Evolutionary conservation across 2,113 vertebrate species (phyloP).

Genomic region (Melospiza melodia): DNA sequence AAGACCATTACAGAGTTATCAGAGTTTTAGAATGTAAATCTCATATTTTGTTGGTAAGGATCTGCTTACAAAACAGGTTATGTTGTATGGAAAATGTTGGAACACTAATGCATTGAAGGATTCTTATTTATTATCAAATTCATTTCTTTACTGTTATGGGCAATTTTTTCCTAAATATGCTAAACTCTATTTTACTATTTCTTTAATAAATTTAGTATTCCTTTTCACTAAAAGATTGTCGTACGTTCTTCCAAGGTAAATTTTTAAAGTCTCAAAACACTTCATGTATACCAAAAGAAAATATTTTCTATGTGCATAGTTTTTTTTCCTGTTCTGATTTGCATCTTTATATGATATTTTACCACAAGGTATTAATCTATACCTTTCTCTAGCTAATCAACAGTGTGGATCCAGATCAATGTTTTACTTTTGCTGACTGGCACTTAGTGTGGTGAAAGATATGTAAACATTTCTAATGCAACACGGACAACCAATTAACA

Average conservation of each 20-base stretch:
- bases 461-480: background rate
- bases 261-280: background rate
- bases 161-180: background rate
- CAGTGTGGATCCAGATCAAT: background rate
- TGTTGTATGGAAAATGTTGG: background rate
- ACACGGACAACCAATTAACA: background rate
- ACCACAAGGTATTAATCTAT: background rate
- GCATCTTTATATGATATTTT: background rate
- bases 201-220: background rate
- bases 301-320: accelerated
- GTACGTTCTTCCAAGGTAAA: background rate
- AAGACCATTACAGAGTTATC: background rate
- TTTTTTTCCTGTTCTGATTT: background rate
- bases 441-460: background rate
- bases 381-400: background rate
- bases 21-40: background rate
- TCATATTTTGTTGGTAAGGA: background rate
- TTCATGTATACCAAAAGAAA: background rate
- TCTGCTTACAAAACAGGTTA: background rate
- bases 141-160: background rate
- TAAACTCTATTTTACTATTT: background rate
- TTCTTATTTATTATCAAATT: background rate
- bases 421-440: background rate
- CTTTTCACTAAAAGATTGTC: background rate
- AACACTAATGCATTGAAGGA: background rate